Evolutionary conservation across 2,113 vertebrate genomes (phyloP).

Genomic region (Lampris incognitus): DNA sequence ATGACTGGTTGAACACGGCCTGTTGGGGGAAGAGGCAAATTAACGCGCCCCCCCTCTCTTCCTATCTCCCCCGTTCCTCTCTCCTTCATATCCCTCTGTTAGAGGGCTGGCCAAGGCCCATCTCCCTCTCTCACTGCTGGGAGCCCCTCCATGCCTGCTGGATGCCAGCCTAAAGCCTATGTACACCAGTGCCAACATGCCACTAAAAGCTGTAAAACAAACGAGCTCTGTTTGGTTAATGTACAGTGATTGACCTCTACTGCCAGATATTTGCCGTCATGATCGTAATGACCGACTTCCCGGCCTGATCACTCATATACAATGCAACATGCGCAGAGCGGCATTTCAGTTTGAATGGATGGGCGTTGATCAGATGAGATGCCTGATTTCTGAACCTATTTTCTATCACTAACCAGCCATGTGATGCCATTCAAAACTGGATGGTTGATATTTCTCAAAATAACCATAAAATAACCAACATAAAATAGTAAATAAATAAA

Average conservation of each 20-base stretch:
- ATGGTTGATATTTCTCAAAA: background rate
- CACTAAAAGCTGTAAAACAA: conserved; percentile 81
- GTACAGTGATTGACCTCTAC: conserved; percentile 73
- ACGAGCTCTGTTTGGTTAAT: conserved; percentile 78
- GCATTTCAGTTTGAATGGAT: conserved; percentile 63
- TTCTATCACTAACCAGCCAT: background rate
- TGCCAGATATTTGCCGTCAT: conserved; percentile 77
- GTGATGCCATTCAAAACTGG: background rate
- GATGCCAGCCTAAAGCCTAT: conserved; percentile 72
- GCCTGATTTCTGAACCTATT: conserved; percentile 10
- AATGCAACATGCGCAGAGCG: conserved; percentile 59
- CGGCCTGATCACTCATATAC: conserved; percentile 63
- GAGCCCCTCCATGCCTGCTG: conserved; percentile 66
- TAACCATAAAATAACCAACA: background rate
- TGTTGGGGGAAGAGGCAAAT: conserved; percentile 30
- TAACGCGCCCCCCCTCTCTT: conserved; percentile 29
- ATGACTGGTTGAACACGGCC: conserved; percentile 13
- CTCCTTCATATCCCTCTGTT: conserved; percentile 42
- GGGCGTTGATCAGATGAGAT: conserved; percentile 64
- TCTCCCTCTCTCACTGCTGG: conserved; percentile 58
- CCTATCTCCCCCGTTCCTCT: background rate
- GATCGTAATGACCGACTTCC: conserved; percentile 74
- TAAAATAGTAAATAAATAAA: background rate
- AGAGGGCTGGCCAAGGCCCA: conserved; percentile 58
- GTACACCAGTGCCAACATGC: conserved; percentile 64